phyloP scores from a whole-genome alignment of 64 coral and sea anemone species.

The Trachythela sp. region DNA sequence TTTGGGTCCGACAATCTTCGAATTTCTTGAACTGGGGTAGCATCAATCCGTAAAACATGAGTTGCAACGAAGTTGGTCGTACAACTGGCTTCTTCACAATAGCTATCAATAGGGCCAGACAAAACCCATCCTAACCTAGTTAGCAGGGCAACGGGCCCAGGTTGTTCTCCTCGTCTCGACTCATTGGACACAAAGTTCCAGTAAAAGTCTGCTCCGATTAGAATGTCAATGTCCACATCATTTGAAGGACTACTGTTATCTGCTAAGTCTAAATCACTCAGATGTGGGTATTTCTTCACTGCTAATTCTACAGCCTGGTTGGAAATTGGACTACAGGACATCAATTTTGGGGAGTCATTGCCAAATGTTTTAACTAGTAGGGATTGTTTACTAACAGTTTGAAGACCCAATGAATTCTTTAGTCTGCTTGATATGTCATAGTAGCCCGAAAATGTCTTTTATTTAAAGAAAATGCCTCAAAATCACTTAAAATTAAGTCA shows the following conservation, averaged over 20 bases:
- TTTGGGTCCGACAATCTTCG: not conserved
- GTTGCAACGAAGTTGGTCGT: not conserved
- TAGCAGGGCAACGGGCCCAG: not conserved
- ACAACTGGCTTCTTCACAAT: not conserved
- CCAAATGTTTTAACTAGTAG: not conserved
- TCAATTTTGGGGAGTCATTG: not conserved
- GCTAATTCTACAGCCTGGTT: not conserved
- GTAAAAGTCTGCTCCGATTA: not conserved
- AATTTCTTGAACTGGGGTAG: constrained; percentile 19
- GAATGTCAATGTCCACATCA: not conserved
- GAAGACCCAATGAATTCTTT: not conserved
- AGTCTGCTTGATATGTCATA: not conserved
- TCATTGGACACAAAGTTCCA: not conserved
- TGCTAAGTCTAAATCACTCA: not conserved
- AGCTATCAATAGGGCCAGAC: not conserved
- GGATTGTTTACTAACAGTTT: not conserved
- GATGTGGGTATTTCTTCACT: not conserved
- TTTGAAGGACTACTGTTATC: not conserved
- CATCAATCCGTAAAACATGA: not conserved
- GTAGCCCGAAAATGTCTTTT: too few species aligned
- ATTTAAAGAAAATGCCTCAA: too few species aligned
- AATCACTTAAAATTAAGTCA: too few species aligned
- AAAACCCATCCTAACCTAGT: not conserved
- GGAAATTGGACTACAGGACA: not conserved
- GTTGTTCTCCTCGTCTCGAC: not conserved